These are phyloP conservation scores for Drosophila ananassae DNA, from an alignment of 1,140 invertebrate species.

Conservation along the genomic window DNA sequence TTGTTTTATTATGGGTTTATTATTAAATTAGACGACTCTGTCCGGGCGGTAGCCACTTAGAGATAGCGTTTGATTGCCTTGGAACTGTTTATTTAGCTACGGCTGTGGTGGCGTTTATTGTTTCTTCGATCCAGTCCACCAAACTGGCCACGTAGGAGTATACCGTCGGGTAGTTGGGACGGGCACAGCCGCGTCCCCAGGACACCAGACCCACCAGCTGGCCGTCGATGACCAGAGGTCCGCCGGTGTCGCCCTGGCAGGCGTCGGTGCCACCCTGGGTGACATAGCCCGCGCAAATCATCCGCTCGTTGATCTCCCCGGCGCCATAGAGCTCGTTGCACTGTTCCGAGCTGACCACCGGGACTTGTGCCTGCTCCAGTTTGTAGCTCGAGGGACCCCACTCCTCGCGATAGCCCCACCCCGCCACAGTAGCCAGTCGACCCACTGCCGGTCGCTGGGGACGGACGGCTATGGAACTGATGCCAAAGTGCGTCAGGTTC, in stretches of 20 bases:
- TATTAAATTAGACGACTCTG: constrained; percentile 36
- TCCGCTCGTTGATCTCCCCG: constrained; percentile 80
- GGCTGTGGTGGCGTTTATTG: constrained; percentile 37
- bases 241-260: constrained; percentile 88
- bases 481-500: constrained; percentile 45
- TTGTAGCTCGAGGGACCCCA: constrained; percentile 83
- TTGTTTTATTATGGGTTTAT: constrained; percentile 50
- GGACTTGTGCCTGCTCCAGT: constrained; percentile 84
- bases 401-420: constrained; percentile 86
- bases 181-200: constrained; percentile 87
- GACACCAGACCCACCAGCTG: constrained; percentile 87
- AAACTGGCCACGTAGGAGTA: constrained; percentile 85
- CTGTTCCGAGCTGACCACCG: constrained; percentile 71
- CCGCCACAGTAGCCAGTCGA: constrained; percentile 84
- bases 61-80: constrained; percentile 38
- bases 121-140: constrained; percentile 83
- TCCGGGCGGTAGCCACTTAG: constrained; percentile 13
- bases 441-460: constrained; percentile 64
- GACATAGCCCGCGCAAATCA: constrained; percentile 86
- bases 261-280: constrained; percentile 86
- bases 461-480: constrained; percentile 49
- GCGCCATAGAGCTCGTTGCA: constrained; percentile 80
- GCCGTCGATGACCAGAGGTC: constrained; percentile 86
- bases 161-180: constrained; percentile 86
- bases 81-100: constrained; percentile 34